These are phyloP conservation scores for Monomorium pharaonis DNA, from an alignment of 1,140 invertebrate species.

Conservation along the genomic window DNA sequence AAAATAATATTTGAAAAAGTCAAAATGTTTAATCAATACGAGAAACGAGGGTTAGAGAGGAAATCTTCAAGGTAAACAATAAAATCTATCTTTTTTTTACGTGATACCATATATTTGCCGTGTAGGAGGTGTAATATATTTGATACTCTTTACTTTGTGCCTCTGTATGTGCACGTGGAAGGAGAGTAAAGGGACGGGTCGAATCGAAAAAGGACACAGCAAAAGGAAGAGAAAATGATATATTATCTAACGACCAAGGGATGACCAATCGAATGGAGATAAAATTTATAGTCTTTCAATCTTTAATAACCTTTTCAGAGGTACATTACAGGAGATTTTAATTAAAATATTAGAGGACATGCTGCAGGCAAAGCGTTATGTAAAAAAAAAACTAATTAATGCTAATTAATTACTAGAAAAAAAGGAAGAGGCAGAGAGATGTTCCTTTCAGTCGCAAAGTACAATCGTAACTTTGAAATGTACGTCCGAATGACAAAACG, in stretches of 20 bases:
- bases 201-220: neutral
- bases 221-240: neutral
- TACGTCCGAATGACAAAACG: neutral
- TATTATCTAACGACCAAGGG: neutral
- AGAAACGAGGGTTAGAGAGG: neutral
- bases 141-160: neutral
- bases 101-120: neutral
- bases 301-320: neutral
- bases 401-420: neutral
- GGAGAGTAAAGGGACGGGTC: neutral
- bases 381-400: slow-evolving; percentile 24
- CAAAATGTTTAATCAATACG: neutral
- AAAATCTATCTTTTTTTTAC: neutral
- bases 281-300: neutral
- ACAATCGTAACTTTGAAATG: neutral
- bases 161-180: neutral
- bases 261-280: neutral
- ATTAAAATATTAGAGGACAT: slow-evolving; percentile 13
- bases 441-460: neutral
- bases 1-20: neutral
- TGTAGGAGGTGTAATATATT: neutral
- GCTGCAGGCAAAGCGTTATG: neutral
- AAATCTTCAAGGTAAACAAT: neutral
- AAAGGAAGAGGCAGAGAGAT: neutral
- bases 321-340: neutral